phyloP scores from a whole-genome alignment of 2,888 invertebrate genomes.

The Acholoe squamosa region DNA sequence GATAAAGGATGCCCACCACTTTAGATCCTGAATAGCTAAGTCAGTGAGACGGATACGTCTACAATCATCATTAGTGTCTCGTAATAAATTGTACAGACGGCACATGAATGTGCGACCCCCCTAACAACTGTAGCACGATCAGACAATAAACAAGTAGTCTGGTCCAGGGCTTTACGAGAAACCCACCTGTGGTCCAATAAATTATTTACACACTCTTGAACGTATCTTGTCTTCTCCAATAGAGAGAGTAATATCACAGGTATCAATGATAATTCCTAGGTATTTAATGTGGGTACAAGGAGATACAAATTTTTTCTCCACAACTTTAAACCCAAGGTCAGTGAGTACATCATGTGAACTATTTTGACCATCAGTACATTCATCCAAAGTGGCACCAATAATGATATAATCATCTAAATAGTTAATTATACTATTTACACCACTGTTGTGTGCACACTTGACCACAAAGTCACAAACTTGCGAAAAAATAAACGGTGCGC shows the following conservation, averaged over 20 bases:
- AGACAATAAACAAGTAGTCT: not conserved
- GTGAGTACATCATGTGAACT: not conserved
- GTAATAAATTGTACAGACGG: not conserved
- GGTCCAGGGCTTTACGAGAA: not conserved
- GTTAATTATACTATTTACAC: not conserved
- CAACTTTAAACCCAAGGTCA: not conserved
- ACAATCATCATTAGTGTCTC: not conserved
- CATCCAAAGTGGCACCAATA: not conserved
- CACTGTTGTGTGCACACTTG: not conserved
- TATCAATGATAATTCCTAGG: not conserved
- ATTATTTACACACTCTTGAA: not conserved
- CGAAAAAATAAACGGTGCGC: constrained; percentile 11
- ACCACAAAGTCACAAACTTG: not conserved
- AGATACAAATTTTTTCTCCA: not conserved
- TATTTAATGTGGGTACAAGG: not conserved
- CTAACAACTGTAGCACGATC: not conserved
- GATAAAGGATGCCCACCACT: not conserved
- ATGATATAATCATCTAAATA: constrained; percentile 13
- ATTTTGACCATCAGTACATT: not conserved
- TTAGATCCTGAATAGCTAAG: not conserved
- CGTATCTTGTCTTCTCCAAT: not conserved
- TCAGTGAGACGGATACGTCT: not conserved
- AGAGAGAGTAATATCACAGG: not conserved
- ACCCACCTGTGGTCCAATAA: not conserved
- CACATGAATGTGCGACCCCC: not conserved